These are phyloP conservation scores for Drosophila busckii DNA, from an alignment of 1,140 invertebrate genomes.

Conservation along the genomic window DNA sequence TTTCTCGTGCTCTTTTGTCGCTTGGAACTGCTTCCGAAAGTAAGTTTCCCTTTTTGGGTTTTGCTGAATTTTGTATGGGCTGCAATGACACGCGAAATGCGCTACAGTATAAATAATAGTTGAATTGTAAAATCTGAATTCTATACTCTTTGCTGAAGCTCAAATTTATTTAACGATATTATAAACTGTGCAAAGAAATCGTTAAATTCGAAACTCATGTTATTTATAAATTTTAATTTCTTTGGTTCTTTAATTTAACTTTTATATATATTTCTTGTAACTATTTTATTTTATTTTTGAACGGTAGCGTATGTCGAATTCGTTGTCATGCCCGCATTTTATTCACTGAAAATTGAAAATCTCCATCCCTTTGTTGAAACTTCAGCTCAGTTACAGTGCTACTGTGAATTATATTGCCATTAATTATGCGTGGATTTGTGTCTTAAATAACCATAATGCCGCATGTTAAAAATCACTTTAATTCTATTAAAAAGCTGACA, in stretches of 20 bases:
- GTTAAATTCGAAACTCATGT: too few species aligned
- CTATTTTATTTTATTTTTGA: too few species aligned
- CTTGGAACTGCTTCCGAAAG: constrained; percentile 38
- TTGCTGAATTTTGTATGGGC: constrained; percentile 12
- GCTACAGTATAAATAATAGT: neutral
- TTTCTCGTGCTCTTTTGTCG: constrained; percentile 21
- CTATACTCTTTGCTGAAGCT: too few species aligned
- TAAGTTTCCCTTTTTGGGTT: constrained; percentile 26
- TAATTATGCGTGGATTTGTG: constrained; percentile 65
- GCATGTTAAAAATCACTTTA: constrained; percentile 68
- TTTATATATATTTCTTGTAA: too few species aligned
- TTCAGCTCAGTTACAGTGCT: constrained; percentile 3
- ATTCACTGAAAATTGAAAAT: too few species aligned
- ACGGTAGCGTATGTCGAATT: too few species aligned
- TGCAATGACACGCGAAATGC: neutral
- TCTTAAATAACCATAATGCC: constrained; percentile 58
- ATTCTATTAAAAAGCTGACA: constrained; percentile 49
- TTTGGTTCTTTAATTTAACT: too few species aligned
- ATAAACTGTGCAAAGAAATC: too few species aligned
- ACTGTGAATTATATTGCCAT: constrained; percentile 69
- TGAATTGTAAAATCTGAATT: too few species aligned
- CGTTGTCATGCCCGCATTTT: too few species aligned
- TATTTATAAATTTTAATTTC: too few species aligned
- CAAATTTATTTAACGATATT: too few species aligned
- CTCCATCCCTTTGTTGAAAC: neutral